A percentile compares a stretch with the other conserved stretches of the same genome.
These are phyloP conservation scores for Pheosia tremula DNA, from an alignment of 2,888 invertebrate genomes.

Conservation along the genomic window DNA sequence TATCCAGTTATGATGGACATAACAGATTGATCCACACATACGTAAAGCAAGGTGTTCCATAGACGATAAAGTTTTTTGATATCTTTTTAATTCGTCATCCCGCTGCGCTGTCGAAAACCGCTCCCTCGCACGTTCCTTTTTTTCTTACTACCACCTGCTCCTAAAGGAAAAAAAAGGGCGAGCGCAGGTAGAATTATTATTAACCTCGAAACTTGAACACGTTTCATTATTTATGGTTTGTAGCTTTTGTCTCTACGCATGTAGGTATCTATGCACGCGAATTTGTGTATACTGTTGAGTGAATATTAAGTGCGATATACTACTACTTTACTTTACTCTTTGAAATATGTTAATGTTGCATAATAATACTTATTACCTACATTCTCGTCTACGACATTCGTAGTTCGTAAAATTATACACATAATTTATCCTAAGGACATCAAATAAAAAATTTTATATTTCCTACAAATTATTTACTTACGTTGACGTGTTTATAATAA, in stretches of 20 bases:
- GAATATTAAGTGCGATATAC: too few species aligned
- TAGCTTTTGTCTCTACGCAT: not conserved
- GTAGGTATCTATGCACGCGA: too few species aligned
- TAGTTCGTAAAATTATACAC: not conserved
- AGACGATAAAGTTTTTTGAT: constrained; percentile 19
- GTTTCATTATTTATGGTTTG: constrained; percentile 22
- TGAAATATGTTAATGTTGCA: not conserved
- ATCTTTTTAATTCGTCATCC: constrained; percentile 39
- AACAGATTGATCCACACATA: not conserved
- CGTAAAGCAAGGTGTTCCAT: constrained; percentile 23
- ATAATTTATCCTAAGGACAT: not conserved
- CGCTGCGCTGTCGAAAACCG: constrained; percentile 41
- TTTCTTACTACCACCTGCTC: constrained; percentile 65
- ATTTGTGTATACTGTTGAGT: too few species aligned
- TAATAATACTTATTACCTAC: not conserved
- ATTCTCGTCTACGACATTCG: not conserved
- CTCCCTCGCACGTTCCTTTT: constrained; percentile 53
- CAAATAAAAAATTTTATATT: constrained; percentile 29
- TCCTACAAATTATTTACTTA: constrained; percentile 26
- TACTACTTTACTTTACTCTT: too few species aligned
- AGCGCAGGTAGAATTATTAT: constrained; percentile 47
- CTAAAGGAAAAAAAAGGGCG: constrained; percentile 40
- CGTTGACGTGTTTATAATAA: constrained; percentile 49
- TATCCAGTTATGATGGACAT: not conserved
- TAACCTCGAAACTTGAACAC: constrained; percentile 22